Evolutionary conservation across 2,113 vertebrate genomes (phyloP).

Genomic region (Oceanodroma tethys): DNA sequence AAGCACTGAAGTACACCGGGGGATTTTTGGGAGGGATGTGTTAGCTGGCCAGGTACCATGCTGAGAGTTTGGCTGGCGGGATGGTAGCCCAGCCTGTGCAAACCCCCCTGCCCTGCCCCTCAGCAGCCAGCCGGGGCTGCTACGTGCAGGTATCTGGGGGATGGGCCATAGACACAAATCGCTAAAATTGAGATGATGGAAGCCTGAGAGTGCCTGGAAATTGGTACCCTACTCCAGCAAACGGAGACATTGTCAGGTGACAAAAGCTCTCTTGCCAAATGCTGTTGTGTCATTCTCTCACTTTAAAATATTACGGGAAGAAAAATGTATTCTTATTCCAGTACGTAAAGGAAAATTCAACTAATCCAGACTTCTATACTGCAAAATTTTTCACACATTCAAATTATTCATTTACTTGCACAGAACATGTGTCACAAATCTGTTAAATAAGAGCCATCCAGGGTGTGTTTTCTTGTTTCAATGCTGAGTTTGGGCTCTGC

Average conservation of each 20-base stretch:
- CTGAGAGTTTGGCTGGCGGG: background rate
- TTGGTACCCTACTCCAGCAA: background rate
- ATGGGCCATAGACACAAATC: background rate
- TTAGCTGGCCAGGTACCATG: background rate
- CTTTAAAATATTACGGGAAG: background rate
- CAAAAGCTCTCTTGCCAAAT: background rate
- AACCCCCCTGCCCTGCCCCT: background rate
- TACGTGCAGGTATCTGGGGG: too few species aligned
- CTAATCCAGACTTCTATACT: background rate
- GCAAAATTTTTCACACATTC: background rate
- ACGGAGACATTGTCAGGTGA: background rate
- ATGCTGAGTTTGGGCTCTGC: background rate
- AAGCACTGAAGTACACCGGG: background rate
- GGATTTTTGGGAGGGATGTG: background rate
- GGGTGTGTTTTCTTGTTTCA: background rate
- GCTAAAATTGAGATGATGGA: background rate
- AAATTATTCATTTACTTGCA: background rate
- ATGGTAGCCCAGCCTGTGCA: background rate
- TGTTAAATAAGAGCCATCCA: background rate
- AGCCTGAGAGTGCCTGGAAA: background rate
- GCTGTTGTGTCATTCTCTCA: background rate
- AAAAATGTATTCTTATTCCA: background rate
- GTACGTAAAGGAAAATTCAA: background rate
- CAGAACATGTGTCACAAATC: background rate
- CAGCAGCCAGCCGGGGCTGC: background rate